phyloP scores from a whole-genome alignment of 2,888 invertebrate genomes.

The Lithophane leautieri region DNA sequence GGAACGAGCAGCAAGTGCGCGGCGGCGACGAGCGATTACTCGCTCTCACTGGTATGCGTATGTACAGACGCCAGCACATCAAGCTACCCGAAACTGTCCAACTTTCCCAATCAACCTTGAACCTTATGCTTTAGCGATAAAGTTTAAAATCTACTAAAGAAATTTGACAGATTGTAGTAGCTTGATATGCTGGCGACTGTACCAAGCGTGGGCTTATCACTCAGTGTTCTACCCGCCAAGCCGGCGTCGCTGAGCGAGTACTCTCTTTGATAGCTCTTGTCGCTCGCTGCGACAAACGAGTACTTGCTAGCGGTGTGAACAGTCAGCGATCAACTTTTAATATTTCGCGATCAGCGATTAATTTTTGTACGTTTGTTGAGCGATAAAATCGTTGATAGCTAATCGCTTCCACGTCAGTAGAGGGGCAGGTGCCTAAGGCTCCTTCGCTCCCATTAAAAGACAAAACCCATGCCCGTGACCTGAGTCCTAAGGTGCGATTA shows the following conservation, averaged over 20 bases:
- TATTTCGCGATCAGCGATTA: too few relatives aligned
- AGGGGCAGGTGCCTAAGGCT: neutral
- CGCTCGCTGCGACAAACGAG: neutral
- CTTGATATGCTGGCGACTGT: too few relatives aligned
- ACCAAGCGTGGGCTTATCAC: neutral
- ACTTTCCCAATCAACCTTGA: too few relatives aligned
- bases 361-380: neutral
- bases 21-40: neutral
- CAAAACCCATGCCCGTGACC: constrained; percentile 33
- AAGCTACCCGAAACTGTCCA: too few relatives aligned
- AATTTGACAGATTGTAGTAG: too few relatives aligned
- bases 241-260: neutral
- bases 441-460: constrained; percentile 27
- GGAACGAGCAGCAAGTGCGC: neutral
- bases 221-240: too few relatives aligned
- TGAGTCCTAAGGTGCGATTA: constrained; percentile 24
- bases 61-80: too few relatives aligned
- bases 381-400: neutral
- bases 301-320: neutral
- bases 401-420: too few relatives aligned
- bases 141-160: too few relatives aligned
- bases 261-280: neutral
- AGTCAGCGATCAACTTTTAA: neutral
- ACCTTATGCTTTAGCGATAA: too few relatives aligned
- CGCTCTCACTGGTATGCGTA: neutral